Percentiles rank a stretch among this genome's conserved stretches.
These are phyloP conservation scores for Zaprionus bogoriensis DNA, from an alignment of 2,888 invertebrate species.

Conservation along the genomic window DNA sequence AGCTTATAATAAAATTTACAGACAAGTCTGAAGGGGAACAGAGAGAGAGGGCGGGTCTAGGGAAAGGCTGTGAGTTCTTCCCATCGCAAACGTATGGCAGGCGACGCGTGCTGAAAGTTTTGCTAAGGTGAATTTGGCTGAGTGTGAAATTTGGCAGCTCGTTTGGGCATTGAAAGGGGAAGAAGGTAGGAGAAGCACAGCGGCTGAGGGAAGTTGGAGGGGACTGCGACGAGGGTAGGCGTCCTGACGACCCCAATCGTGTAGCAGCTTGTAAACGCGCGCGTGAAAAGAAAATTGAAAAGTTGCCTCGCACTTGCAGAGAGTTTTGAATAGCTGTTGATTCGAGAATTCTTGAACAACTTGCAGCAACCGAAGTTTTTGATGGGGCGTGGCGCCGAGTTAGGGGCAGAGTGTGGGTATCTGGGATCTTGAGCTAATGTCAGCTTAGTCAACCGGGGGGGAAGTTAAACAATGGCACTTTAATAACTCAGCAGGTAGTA, in stretches of 20 bases:
- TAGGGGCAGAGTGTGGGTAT: too few relatives aligned
- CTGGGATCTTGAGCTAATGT: background rate
- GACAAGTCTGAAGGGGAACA: conserved; percentile 22
- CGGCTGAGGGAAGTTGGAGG: background rate
- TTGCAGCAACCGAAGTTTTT: conserved; percentile 38
- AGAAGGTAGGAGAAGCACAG: background rate
- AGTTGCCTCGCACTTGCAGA: conserved; percentile 44
- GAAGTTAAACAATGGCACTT: background rate
- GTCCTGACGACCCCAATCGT: conserved; percentile 66
- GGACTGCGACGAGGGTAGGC: conserved; percentile 10
- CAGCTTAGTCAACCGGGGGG: background rate
- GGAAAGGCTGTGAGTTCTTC: background rate
- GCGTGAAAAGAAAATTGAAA: conserved; percentile 71
- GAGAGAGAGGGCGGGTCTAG: background rate
- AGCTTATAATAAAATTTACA: conserved; percentile 64
- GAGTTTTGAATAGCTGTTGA: conserved; percentile 64
- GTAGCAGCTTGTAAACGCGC: conserved; percentile 73
- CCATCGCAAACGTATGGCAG: conserved; percentile 37
- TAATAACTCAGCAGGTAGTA: background rate
- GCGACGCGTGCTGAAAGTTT: conserved; percentile 54
- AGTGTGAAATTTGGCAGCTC: conserved; percentile 76
- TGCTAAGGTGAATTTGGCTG: conserved; percentile 58
- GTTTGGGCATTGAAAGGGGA: conserved; percentile 38
- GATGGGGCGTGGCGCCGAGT: background rate
- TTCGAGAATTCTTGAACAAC: conserved; percentile 51